These are phyloP conservation scores for Siderastrea siderea DNA, from an alignment of 92 coral and sea anemone genomes.

Conservation along the genomic window DNA sequence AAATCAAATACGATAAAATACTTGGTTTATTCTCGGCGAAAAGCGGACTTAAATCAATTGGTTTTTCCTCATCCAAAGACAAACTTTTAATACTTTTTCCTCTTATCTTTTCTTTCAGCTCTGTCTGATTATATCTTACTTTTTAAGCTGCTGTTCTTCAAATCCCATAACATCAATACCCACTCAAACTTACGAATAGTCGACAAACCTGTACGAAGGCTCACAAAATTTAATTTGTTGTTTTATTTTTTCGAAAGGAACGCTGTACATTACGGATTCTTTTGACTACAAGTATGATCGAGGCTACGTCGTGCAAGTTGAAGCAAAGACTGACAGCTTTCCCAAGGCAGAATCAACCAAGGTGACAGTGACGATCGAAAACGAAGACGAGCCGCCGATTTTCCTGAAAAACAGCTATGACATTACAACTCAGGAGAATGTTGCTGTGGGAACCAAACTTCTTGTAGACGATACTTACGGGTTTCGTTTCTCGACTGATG, in stretches of 20 bases:
- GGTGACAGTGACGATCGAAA: conserved; percentile 63
- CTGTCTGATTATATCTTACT: too few species aligned
- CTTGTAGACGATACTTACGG: conserved; percentile 54
- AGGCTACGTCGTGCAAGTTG: conserved; percentile 73
- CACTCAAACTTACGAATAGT: too few species aligned
- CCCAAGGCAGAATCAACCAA: conserved; percentile 50
- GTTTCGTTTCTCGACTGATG: conserved; percentile 70
- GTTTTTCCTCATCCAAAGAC: too few species aligned
- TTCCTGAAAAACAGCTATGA: conserved; percentile 66
- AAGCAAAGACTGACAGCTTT: conserved; percentile 68
- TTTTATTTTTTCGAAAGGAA: conserved; percentile 53
- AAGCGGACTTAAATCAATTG: too few species aligned
- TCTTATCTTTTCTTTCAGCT: too few species aligned
- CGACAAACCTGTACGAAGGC: too few species aligned
- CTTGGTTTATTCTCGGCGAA: too few species aligned
- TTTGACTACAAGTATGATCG: conserved; percentile 79
- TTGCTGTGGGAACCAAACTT: conserved; percentile 62
- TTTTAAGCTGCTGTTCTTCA: too few species aligned
- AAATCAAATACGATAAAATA: too few species aligned
- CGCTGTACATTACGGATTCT: conserved; percentile 65
- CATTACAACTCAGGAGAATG: conserved; percentile 68
- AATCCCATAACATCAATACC: too few species aligned
- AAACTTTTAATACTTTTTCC: too few species aligned
- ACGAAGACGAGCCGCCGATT: conserved; percentile 83
- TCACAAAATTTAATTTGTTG: neutral